Evolutionary conservation across 1,140 invertebrate genomes (phyloP), one percentile per base, ranked within the genome.

Genomic region (Marisa cornuarietis): DNA sequence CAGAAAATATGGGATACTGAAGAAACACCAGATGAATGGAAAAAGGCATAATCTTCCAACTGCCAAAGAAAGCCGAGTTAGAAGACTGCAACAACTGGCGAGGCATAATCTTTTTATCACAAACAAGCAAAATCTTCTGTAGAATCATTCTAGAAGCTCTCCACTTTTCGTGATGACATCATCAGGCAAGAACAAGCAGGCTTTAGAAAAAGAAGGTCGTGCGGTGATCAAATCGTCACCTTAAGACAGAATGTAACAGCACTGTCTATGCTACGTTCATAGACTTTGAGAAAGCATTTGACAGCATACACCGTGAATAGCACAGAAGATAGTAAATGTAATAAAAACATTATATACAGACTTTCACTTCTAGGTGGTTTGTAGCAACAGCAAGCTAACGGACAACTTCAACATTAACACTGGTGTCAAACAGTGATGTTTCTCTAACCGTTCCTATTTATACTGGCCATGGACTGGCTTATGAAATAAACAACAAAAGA

Each of bases 81-180:
- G 42, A 54, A 82, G 73, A 72, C 10, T 78, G 74, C 65, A 77
- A 80, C 79, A 82, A 71, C 76, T 81, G 79, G 65, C 68, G 79
- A 74, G 61, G 81, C n/a, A 82, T 72, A 18, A 74, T 73, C 31
- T 31, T 76, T 22, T 62, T 76, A 26, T 79, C 71, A 11, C 14
- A 26, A 11, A 78, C 72, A 26, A 69, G 69, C 71, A 72, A 54
- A 72, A 51, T 72, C 71, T 66, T 79, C 42, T 73, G 26, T 24
- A 11, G 68, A 16, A 81, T 79, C 51, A 71, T 83, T 78, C 3
- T 51, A 83, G 51, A 13, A 73, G 0, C 73, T 81, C 5, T 69
- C 42, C 51, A 52, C 0, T 31, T 63, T 75, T 5, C 42, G 73
- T 18, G 79, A 81, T 10, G 65, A 22, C 20, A 65, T 20, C 26